A percentile compares a stretch with the other conserved stretches of the same genome.
These are phyloP conservation scores for Macaria notata DNA, from an alignment of 2,888 invertebrate genomes.

Conservation along the genomic window DNA sequence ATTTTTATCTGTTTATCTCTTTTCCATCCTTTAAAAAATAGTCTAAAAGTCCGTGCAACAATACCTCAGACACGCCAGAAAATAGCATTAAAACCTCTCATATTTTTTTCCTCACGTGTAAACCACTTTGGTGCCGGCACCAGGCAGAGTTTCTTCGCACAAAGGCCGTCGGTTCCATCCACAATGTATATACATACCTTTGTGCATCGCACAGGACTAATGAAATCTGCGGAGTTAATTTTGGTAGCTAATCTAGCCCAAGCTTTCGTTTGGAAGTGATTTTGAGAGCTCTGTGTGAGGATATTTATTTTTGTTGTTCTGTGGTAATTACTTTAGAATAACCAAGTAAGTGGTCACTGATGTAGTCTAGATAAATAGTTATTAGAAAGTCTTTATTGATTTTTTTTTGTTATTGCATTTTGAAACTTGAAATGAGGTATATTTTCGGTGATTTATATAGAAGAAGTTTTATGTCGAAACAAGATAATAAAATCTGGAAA, in stretches of 20 bases:
- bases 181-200: slow-evolving; percentile 39
- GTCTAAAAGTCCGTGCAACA: too few relatives aligned
- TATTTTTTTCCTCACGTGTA: slow-evolving; percentile 33
- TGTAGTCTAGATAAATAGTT: too few relatives aligned
- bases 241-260: slow-evolving; percentile 19
- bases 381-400: too few relatives aligned
- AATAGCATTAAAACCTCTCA: slow-evolving; percentile 25
- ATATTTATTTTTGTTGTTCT: background rate
- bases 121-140: slow-evolving; percentile 62
- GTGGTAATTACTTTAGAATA: too few relatives aligned
- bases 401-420: too few relatives aligned
- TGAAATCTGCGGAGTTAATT: slow-evolving; percentile 37
- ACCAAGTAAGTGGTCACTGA: too few relatives aligned
- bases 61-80: too few relatives aligned
- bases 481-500: slow-evolving; percentile 38
- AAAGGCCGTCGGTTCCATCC: slow-evolving; percentile 53
- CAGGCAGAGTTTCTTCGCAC: slow-evolving; percentile 64
- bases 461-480: too few relatives aligned
- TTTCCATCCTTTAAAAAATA: too few relatives aligned
- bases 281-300: background rate
- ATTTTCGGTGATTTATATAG: too few relatives aligned
- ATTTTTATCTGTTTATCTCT: too few relatives aligned
- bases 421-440: too few relatives aligned
- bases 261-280: slow-evolving; percentile 7
- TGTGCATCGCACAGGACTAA: slow-evolving; percentile 44